Conservation (phyloP, 2,797 vertebrate genomes). For the Yasuhikotakia modesta region DNA sequence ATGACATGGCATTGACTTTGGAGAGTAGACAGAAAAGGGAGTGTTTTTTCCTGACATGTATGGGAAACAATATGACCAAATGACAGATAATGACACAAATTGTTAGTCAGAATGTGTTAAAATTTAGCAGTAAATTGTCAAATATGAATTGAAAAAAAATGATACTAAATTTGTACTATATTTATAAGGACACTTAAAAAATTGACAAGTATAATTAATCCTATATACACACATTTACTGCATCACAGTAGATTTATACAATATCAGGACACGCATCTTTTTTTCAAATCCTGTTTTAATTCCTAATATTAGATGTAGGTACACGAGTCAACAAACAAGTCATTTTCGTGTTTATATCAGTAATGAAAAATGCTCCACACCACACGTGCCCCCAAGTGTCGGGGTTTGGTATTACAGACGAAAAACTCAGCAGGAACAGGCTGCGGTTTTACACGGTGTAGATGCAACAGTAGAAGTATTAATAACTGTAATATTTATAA, state of each 20-base stretch:
- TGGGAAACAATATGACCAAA: background rate
- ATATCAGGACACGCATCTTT: slow-evolving; percentile 43
- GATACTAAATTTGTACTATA: too few species aligned
- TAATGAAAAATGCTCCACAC: slow-evolving; percentile 83
- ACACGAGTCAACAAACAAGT: slow-evolving; percentile 82
- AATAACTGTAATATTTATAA: slow-evolving; percentile 76
- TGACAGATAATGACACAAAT: too few species aligned
- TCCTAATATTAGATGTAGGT: slow-evolving; percentile 83
- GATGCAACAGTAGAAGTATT: slow-evolving; percentile 80
- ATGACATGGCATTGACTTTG: slow-evolving; percentile 12
- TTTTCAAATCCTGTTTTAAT: slow-evolving; percentile 83
- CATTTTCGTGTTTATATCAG: slow-evolving; percentile 52
- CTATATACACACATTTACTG: background rate
- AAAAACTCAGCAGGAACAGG: slow-evolving; percentile 79
- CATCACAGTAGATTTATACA: background rate
- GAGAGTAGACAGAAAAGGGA: background rate
- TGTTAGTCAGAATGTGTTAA: too few species aligned
- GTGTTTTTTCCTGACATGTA: background rate
- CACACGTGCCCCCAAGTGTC: slow-evolving; percentile 82
- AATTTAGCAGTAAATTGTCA: too few species aligned
- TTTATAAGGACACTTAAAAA: too few species aligned
- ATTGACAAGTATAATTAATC: background rate
- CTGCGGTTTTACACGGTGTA: slow-evolving; percentile 76
- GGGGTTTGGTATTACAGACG: slow-evolving; percentile 79
- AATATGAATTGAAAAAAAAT: too few species aligned